phyloP scores from a whole-genome alignment of 2,888 invertebrate species.

The Parnassius smintheus region DNA sequence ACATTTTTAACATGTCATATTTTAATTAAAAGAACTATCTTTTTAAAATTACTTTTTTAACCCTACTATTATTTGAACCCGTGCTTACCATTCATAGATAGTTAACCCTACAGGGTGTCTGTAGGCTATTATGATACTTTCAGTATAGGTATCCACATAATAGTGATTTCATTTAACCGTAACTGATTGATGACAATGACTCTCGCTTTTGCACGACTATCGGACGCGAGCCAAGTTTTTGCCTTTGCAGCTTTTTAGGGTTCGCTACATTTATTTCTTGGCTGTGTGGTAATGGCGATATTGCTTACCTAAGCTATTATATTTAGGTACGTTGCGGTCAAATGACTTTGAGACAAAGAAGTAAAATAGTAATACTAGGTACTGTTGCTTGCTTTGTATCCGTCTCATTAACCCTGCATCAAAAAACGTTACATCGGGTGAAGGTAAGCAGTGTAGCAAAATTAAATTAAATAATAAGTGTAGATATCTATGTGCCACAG shows the following conservation, averaged over 20 bases:
- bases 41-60: not conserved
- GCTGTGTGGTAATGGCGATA: constrained; percentile 2
- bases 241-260: constrained; percentile 58
- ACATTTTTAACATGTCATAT: too few species aligned
- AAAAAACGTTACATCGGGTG: too few species aligned
- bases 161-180: constrained; percentile 35
- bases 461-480: too few species aligned
- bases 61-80: too few species aligned
- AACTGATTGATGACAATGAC: constrained; percentile 72
- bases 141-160: constrained; percentile 20
- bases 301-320: not conserved
- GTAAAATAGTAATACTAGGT: too few species aligned
- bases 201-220: constrained; percentile 46
- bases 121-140: constrained; percentile 9
- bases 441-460: too few species aligned
- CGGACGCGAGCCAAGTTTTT: constrained; percentile 56
- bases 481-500: too few species aligned
- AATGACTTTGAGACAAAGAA: not conserved
- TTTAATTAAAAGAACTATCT: not conserved
- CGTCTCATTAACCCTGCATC: too few species aligned
- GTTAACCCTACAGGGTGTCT: constrained; percentile 8
- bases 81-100: constrained; percentile 9
- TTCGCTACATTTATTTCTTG: constrained; percentile 32
- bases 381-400: too few species aligned
- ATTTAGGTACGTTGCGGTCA: not conserved